Base-by-base conservation (phyloP, 1,140 invertebrate species). In the Drosophila cardini region DNA sequence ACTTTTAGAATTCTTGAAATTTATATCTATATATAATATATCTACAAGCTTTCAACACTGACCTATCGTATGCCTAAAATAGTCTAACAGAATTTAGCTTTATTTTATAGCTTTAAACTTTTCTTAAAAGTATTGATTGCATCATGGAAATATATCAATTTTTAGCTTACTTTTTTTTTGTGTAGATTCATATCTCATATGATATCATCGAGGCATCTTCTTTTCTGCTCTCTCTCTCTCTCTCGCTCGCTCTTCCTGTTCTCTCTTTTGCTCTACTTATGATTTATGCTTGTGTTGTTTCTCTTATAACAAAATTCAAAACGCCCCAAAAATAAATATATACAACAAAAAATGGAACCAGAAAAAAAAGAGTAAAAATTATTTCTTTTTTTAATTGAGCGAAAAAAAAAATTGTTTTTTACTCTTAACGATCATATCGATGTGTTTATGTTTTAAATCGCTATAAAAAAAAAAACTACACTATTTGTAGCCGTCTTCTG, bases 221-320 rank as follows among this genome's bases (percentile, higher is more conserved):
- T 10, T 6, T 13, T 4, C 46, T 10, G n/a, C 13, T 18, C 8
- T 13, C 26, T 45, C 15, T 10, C 8, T 11, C 21, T 34, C 32
- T 15, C 55, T n/a, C 26, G n/a, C n/a, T n/a, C n/a, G n/a, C n/a
- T n/a, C n/a, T n/a, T n/a, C n/a, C n/a, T n/a, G n/a, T n/a, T n/a
- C n/a, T n/a, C n/a, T n/a, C n/a, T n/a, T 50, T 26, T 38, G 21
- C 9, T 3, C 10, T 30, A 5, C 21, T 1, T 46, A 26, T 40
- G 69, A 72, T 64, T 72, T 72, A 64, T 72, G 69, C 30, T 50
- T 45, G 50, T 65, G 52, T 32, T 56, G 65, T 56, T 32, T 56
- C 65, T 56, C 43, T 71, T 63, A 16, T 63, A 48, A 50, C 65
- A 50, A 50, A 72, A 61, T 50, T 16, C 34, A 64, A 64, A 50